A percentile compares a stretch with the other conserved stretches of the same genome.
phyloP scores from a whole-genome alignment of 2,797 vertebrate genomes.

The Rousettus madagascariensis region DNA sequence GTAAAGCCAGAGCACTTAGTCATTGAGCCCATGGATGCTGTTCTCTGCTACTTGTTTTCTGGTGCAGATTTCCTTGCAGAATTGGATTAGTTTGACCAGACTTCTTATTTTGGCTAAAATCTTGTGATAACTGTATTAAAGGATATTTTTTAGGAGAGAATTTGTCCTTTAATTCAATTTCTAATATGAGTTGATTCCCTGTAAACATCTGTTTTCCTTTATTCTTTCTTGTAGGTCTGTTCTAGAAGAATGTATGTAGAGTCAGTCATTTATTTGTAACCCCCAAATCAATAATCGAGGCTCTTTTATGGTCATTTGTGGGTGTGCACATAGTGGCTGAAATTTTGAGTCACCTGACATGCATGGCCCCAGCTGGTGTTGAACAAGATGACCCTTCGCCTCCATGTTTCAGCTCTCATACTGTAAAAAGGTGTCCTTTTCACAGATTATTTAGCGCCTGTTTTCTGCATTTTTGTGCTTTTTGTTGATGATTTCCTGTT shows the following conservation, averaged over 20 bases:
- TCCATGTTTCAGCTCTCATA: not conserved
- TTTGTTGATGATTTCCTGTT: not conserved
- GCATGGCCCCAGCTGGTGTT: not conserved
- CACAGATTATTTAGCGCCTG: not conserved
- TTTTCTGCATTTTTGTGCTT: not conserved
- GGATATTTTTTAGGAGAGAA: not conserved
- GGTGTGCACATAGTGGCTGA: not conserved
- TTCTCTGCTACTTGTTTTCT: not conserved
- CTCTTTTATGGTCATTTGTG: not conserved
- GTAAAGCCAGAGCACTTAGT: not conserved
- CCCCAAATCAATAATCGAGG: not conserved
- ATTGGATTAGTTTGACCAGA: not conserved
- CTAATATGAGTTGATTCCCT: not conserved
- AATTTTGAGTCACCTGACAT: not conserved
- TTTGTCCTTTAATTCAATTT: not conserved
- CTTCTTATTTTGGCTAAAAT: not conserved
- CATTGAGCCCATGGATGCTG: rapidly evolving
- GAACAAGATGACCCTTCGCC: rapidly evolving
- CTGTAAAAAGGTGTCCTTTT: not conserved
- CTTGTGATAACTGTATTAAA: not conserved
- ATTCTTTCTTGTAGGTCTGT: not conserved
- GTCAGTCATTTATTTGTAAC: not conserved
- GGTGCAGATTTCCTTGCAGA: not conserved
- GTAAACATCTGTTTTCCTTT: not conserved
- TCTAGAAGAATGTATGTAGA: not conserved